These are phyloP conservation scores for Hypena proboscidalis DNA, from an alignment of 2,888 invertebrate genomes.

Conservation along the genomic window DNA sequence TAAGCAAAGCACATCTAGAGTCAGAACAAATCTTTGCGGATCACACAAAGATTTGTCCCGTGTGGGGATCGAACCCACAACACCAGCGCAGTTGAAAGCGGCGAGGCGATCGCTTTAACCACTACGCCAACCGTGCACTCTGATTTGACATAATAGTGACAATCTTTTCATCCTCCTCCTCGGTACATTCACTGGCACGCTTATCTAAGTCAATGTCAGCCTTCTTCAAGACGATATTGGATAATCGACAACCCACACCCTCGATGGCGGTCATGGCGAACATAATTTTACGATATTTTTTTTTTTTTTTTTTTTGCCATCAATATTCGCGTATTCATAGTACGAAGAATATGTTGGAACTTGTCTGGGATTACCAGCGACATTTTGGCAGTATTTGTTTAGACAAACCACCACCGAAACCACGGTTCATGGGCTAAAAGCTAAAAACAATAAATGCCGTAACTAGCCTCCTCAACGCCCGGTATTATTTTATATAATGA, in stretches of 20 bases:
- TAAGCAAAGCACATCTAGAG: no score
- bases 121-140: no score
- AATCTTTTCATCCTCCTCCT: constrained; percentile 99
- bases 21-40: no score
- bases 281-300: constrained; percentile 99
- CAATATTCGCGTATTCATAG: constrained; percentile 99
- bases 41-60: no score
- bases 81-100: no score
- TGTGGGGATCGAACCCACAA: no score
- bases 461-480: no score
- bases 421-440: constrained; percentile 61
- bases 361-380: constrained; percentile 99
- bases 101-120: no score
- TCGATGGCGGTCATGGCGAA: constrained; percentile 99
- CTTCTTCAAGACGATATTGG: constrained; percentile 98
- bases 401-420: constrained; percentile 58
- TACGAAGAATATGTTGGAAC: constrained; percentile 99
- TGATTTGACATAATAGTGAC: constrained; percentile 99
- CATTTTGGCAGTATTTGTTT: constrained; percentile 75
- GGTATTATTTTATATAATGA: no score
- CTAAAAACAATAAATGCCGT: no score
- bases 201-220: constrained; percentile 99
- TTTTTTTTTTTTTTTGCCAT: no score
- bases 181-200: constrained; percentile 99
- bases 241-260: constrained; percentile 98